A percentile compares a stretch with the other conserved stretches of the same genome.
Conservation (phyloP, 2,888 invertebrate genomes). For the Zygaena filipendulae region DNA sequence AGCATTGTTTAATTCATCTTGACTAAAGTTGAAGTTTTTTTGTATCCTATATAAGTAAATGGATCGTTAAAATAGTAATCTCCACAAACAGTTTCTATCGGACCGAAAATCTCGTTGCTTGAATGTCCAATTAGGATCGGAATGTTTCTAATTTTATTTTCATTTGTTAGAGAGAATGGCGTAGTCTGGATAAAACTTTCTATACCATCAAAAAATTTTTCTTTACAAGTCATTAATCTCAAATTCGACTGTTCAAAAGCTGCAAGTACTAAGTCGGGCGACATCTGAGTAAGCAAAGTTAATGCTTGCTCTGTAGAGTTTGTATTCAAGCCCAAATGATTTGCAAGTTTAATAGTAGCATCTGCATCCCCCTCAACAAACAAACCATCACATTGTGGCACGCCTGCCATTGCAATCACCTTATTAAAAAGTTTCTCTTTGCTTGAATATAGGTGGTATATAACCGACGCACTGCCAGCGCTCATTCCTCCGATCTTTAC, state of each 20-base stretch:
- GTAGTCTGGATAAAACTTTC: conserved; percentile 43
- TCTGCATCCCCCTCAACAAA: conserved; percentile 38
- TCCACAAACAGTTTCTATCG: conserved; percentile 20
- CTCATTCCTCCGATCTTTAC: conserved; percentile 50
- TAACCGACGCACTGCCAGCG: conserved; percentile 43
- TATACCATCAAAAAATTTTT: conserved; percentile 46
- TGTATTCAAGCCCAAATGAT: conserved; percentile 39
- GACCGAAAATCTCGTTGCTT: conserved; percentile 27
- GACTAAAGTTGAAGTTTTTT: conserved; percentile 39
- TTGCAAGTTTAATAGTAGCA: conserved; percentile 40
- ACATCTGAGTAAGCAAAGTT: conserved; percentile 28
- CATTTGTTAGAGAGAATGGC: conserved; percentile 39
- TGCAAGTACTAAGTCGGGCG: conserved; percentile 35
- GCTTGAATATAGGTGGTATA: conserved; percentile 44
- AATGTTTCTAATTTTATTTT: conserved; percentile 37
- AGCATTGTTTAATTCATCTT: conserved; percentile 25
- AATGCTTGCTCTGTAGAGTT: conserved; percentile 38
- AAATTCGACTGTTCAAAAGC: conserved; percentile 36
- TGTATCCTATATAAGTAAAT: conserved; percentile 35
- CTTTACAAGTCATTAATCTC: conserved; percentile 42
- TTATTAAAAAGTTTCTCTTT: conserved; percentile 48
- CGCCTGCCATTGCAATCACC: conserved; percentile 49
- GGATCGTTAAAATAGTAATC: conserved; percentile 38
- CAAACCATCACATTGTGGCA: conserved; percentile 41
- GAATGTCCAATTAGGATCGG: conserved; percentile 49